Conservation (phyloP, 2,888 invertebrate genomes). For the Hirtodrosophila trivittata region DNA sequence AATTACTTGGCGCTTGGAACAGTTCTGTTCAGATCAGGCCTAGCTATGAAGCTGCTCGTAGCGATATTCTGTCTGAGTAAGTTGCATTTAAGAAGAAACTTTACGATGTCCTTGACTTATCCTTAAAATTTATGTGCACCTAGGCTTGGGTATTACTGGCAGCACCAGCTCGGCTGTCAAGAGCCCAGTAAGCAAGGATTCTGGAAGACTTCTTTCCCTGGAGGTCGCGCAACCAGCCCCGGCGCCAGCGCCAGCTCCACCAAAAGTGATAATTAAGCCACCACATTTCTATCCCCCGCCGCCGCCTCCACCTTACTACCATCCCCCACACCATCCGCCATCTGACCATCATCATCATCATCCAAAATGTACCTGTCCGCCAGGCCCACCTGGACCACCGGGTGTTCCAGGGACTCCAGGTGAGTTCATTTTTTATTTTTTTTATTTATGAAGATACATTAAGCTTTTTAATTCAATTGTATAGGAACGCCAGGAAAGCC, state of each 20-base stretch:
- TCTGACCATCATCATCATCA: constrained; percentile 14
- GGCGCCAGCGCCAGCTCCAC: constrained; percentile 27
- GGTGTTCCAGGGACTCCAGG: constrained; percentile 20
- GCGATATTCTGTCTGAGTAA: constrained; percentile 31
- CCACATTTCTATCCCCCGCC: constrained; percentile 25
- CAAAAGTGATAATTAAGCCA: constrained; percentile 32
- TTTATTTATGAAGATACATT: too few species aligned
- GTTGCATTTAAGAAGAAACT: background rate
- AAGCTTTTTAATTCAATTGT: background rate
- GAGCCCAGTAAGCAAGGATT: background rate
- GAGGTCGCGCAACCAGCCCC: constrained; percentile 17
- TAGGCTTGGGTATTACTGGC: constrained; percentile 28
- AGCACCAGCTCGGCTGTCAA: constrained; percentile 15
- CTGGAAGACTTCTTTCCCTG: constrained; percentile 23
- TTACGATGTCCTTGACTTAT: background rate
- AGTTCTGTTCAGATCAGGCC: constrained; percentile 29
- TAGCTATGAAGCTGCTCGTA: constrained; percentile 28
- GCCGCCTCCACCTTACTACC: constrained; percentile 13
- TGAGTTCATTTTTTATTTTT: too few species aligned
- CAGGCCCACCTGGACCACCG: constrained; percentile 44
- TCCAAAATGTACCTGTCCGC: constrained; percentile 37
- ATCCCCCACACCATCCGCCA: constrained; percentile 12
- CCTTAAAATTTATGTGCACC: too few species aligned
- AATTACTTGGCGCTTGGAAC: constrained; percentile 25
- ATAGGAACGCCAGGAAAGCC: constrained; percentile 30